Percentiles rank a stretch among this genome's conserved stretches.
phyloP scores from a whole-genome alignment of 1,140 invertebrate genomes.

The Eurosta solidaginis region DNA sequence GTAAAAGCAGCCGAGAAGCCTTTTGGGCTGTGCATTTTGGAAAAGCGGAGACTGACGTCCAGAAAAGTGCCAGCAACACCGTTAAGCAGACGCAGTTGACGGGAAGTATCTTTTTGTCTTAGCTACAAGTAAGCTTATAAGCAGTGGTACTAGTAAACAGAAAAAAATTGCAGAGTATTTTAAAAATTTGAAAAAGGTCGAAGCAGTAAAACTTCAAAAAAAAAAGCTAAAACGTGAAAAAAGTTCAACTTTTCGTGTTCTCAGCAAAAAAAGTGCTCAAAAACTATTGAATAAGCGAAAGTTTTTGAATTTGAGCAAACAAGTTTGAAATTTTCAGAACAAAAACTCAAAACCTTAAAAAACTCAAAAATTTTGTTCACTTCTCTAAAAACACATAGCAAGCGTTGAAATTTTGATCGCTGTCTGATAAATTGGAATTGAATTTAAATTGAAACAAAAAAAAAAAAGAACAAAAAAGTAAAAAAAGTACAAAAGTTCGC shows the following conservation, averaged over 20 bases:
- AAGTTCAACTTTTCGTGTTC: neutral
- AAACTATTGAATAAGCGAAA: neutral
- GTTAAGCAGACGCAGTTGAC: conserved; percentile 11
- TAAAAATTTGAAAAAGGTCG: neutral
- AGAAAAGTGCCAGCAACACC: conserved; percentile 22
- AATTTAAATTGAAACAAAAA: neutral
- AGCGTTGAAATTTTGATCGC: neutral
- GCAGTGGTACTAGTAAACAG: too few species aligned
- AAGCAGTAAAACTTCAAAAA: neutral
- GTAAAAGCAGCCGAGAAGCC: neutral
- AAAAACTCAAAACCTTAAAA: neutral
- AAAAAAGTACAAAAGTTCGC: neutral
- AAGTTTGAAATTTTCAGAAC: neutral
- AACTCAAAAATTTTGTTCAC: neutral
- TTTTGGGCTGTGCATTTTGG: conserved; percentile 1
- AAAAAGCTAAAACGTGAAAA: neutral
- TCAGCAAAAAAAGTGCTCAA: neutral
- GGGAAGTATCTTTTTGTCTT: neutral
- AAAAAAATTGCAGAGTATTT: neutral
- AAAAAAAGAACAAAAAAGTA: neutral
- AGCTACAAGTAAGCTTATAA: neutral
- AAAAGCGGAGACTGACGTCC: neutral
- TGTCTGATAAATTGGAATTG: conserved; percentile 1
- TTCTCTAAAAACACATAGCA: too few species aligned
- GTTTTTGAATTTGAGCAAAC: neutral